Evolutionary conservation across 2,797 vertebrate genomes (phyloP).

Genomic region (Podargus strigoides): DNA sequence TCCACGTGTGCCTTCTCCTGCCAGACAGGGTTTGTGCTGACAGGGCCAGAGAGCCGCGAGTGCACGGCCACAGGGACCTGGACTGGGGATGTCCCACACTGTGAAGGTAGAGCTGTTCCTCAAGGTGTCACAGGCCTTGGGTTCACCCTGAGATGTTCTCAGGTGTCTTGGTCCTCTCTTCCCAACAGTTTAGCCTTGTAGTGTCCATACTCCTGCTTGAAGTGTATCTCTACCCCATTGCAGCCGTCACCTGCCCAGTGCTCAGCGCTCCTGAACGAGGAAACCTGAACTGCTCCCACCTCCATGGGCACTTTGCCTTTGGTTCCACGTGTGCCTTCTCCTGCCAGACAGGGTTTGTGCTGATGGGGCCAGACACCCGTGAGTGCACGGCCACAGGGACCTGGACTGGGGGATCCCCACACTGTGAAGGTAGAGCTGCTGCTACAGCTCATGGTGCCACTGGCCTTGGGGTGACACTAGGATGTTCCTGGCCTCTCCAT

Average conservation of each 20-base stretch:
- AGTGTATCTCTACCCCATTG: neutral
- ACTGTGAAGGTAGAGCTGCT: too few relatives aligned
- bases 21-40: neutral
- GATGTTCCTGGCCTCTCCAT: too few relatives aligned
- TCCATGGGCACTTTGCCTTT: slow-evolving; percentile 40
- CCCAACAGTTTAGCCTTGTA: accelerated
- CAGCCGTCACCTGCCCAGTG: neutral
- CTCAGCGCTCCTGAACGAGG: slow-evolving; percentile 4
- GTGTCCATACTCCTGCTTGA: neutral
- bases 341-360: slow-evolving; percentile 67
- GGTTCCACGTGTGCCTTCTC: slow-evolving; percentile 65
- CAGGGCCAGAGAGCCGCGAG: accelerated
- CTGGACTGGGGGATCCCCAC: too few relatives aligned
- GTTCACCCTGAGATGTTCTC: accelerated
- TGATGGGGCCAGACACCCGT: slow-evolving; percentile 21
- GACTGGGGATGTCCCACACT: neutral
- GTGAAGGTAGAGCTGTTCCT: neutral
- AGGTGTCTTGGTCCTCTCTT: neutral
- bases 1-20: neutral
- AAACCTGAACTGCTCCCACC: slow-evolving; percentile 62
- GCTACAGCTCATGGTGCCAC: too few relatives aligned
- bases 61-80: neutral
- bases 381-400: slow-evolving; percentile 53
- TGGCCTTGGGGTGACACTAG: too few relatives aligned
- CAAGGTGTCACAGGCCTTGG: neutral